A percentile compares a stretch with the other conserved stretches of the same genome.
phyloP scores from a whole-genome alignment of 2,113 vertebrate genomes.

The Manacus vitellinus region DNA sequence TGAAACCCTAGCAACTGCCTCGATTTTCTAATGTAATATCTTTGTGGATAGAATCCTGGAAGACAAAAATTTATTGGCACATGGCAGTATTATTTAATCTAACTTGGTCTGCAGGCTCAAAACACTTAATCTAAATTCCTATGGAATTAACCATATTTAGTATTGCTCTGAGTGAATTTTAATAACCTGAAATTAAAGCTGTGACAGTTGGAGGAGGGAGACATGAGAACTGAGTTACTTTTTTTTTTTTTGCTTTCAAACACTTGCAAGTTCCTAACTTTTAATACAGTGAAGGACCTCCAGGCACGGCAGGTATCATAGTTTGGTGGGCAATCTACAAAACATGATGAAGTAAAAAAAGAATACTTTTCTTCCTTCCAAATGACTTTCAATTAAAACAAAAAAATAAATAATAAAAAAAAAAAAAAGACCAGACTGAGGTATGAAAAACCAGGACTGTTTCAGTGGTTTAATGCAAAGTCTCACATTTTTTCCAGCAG shows the following conservation, averaged over 20 bases:
- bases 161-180: neutral
- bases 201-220: neutral
- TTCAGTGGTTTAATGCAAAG: neutral
- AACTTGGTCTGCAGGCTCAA: slow-evolving; percentile 19
- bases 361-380: neutral
- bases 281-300: neutral
- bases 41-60: neutral
- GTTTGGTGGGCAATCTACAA: neutral
- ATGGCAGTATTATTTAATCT: slow-evolving; percentile 17
- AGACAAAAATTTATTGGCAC: slow-evolving; percentile 26
- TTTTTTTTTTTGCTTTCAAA: neutral
- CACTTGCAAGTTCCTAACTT: neutral
- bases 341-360: neutral
- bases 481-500: neutral
- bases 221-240: neutral
- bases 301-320: neutral
- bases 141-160: slow-evolving; percentile 22
- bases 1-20: slow-evolving; percentile 11
- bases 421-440: neutral
- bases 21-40: slow-evolving; percentile 45
- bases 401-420: neutral
- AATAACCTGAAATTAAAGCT: slow-evolving; percentile 9
- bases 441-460: neutral
- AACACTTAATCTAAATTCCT: slow-evolving; percentile 40
- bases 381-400: neutral